Conservation (phyloP, 2,888 invertebrate genomes). For the Stenoptilia bipunctidactyla region DNA sequence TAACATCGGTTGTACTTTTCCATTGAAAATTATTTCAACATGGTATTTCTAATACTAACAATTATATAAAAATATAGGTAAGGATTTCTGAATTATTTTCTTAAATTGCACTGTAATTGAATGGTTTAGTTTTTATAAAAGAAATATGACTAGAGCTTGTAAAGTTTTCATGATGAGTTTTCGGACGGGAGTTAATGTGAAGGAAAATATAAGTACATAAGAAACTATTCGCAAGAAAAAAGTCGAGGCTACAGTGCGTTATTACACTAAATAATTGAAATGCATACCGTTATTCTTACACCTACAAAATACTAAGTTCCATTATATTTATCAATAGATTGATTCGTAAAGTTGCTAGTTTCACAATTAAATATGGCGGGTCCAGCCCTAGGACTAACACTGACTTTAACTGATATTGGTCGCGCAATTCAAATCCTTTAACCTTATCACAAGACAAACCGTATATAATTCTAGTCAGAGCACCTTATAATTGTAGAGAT, state of each 20-base stretch:
- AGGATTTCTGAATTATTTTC: too few relatives aligned
- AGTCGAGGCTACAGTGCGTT: too few relatives aligned
- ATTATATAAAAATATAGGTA: constrained; percentile 2
- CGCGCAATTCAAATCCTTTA: constrained; percentile 51
- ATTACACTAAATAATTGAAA: constrained; percentile 32
- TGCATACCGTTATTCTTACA: constrained; percentile 39
- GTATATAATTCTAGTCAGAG: constrained; percentile 65
- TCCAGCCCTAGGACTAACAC: constrained; percentile 53
- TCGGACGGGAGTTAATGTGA: too few relatives aligned
- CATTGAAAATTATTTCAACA: too few relatives aligned
- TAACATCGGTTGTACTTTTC: too few relatives aligned
- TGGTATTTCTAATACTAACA: constrained; percentile 8
- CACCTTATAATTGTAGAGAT: constrained; percentile 73
- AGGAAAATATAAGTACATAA: too few relatives aligned
- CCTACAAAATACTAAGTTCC: constrained; percentile 4
- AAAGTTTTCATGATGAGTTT: too few relatives aligned
- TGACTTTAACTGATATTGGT: constrained; percentile 55
- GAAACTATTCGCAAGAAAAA: too few relatives aligned
- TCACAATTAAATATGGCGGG: constrained; percentile 20
- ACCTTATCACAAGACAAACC: constrained; percentile 61
- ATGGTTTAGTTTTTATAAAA: too few relatives aligned
- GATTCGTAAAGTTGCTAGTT: background rate
- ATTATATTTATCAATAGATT: constrained; percentile 19
- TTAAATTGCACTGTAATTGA: too few relatives aligned
- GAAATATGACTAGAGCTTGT: too few relatives aligned